A percentile compares a stretch with the other conserved stretches of the same genome.
These are phyloP conservation scores for Homarus americanus DNA, from an alignment of 1,140 invertebrate genomes.

Conservation along the genomic window DNA sequence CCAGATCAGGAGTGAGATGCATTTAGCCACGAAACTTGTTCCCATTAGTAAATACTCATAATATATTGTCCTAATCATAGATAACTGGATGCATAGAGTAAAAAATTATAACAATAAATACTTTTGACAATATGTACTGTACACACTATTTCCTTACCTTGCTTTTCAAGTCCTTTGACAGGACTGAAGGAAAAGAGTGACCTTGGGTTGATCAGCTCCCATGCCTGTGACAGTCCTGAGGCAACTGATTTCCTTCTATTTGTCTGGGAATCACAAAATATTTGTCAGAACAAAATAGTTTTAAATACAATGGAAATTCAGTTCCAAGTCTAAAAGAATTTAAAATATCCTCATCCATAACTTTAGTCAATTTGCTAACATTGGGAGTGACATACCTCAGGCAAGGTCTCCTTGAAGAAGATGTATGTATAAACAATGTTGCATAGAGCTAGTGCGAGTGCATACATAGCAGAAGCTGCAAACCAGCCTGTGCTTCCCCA, in stretches of 20 bases:
- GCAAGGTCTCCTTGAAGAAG: conserved; percentile 92
- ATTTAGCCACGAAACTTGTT: no score
- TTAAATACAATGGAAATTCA: no score
- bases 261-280: conserved; percentile 23
- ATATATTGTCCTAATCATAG: no score
- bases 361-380: no score
- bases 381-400: conserved; percentile 82
- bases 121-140: not conserved
- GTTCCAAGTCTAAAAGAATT: no score
- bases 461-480: conserved; percentile 90
- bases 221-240: conserved; percentile 84
- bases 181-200: conserved; percentile 83
- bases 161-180: conserved; percentile 76
- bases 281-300: no score
- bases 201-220: conserved; percentile 86
- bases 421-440: conserved; percentile 89
- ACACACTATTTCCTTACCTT: conserved; percentile 34
- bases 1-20: no score
- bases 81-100: no score
- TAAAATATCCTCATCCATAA: no score
- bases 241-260: conserved; percentile 79
- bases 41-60: no score
- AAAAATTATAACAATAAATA: no score
- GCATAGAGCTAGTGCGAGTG: conserved; percentile 86
- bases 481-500: conserved; percentile 88